A percentile compares a stretch with the other conserved stretches of the same genome.
Conservation (phyloP, 2,888 invertebrate genomes). For the Lepas anatifera region DNA sequence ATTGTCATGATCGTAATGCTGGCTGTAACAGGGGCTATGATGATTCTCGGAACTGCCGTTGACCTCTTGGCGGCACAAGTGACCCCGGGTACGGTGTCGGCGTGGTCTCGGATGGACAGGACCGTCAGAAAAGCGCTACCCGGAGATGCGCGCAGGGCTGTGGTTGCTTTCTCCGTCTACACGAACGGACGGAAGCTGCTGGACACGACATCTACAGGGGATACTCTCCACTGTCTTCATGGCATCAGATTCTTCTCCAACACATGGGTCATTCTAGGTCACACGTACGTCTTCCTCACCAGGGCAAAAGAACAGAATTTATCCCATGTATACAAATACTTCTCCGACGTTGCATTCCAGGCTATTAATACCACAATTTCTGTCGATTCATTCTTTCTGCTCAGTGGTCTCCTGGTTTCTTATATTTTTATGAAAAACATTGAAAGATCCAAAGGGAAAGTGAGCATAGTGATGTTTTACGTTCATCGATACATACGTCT, state of each 20-base stretch:
- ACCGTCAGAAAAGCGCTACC: not conserved
- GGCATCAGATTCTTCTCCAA: not conserved
- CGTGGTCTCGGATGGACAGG: not conserved
- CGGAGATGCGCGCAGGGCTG: not conserved
- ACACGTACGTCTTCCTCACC: not conserved
- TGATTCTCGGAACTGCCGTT: not conserved
- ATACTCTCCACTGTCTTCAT: not conserved
- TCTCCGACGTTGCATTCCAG: not conserved
- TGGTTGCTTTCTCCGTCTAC: not conserved
- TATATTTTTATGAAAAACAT: not conserved
- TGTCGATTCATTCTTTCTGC: not conserved
- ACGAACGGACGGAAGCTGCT: not conserved
- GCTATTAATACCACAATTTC: not conserved
- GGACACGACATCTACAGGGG: not conserved
- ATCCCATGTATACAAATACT: not conserved
- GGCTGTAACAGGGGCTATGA: not conserved
- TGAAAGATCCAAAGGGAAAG: not conserved
- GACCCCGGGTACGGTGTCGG: not conserved
- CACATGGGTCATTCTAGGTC: not conserved
- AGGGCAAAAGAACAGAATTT: not conserved
- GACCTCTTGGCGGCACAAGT: not conserved
- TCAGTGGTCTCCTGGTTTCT: not conserved
- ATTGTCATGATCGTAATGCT: not conserved
- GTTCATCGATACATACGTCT: constrained; percentile 16
- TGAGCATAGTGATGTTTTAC: constrained; percentile 12